Percentiles rank a stretch among this genome's conserved stretches.
Evolutionary conservation across 2,797 vertebrate genomes (phyloP).

Genomic region (Tolypeutes matacus): DNA sequence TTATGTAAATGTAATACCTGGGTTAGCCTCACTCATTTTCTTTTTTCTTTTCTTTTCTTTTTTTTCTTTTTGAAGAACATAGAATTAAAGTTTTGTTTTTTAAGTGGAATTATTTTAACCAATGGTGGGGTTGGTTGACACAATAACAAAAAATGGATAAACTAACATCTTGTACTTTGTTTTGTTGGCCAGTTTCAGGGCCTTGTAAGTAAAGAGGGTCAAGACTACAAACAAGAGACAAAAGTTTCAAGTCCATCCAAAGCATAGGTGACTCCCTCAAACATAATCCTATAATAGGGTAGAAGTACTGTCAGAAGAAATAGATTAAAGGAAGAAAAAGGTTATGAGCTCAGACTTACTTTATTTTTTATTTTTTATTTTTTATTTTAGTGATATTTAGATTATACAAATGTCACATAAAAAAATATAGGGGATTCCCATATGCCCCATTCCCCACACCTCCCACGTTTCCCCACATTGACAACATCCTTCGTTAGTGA

Average conservation of each 20-base stretch:
- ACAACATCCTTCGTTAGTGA: too few species aligned
- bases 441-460: too few species aligned
- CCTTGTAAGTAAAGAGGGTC: not conserved
- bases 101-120: conserved; percentile 53
- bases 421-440: too few species aligned
- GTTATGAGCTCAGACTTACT: not conserved
- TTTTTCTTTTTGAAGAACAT: not conserved
- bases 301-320: conserved; percentile 49
- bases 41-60: not conserved
- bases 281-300: not conserved
- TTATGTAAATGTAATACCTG: not conserved
- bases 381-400: too few species aligned
- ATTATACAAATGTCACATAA: too few species aligned
- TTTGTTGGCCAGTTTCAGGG: conserved; percentile 4
- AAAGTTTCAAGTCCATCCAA: not conserved
- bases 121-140: not conserved
- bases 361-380: too few species aligned
- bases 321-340: not conserved
- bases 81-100: conserved; percentile 24
- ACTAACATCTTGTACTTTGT: conserved; percentile 37
- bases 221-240: conserved; percentile 16
- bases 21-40: too few species aligned
- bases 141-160: conserved; percentile 43
- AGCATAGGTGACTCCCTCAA: not conserved
- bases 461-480: too few species aligned